A percentile compares a stretch with the other conserved stretches of the same genome.
These are phyloP conservation scores for Eurystomus glaucurus DNA, from an alignment of 2,797 vertebrate species.

Conservation along the genomic window DNA sequence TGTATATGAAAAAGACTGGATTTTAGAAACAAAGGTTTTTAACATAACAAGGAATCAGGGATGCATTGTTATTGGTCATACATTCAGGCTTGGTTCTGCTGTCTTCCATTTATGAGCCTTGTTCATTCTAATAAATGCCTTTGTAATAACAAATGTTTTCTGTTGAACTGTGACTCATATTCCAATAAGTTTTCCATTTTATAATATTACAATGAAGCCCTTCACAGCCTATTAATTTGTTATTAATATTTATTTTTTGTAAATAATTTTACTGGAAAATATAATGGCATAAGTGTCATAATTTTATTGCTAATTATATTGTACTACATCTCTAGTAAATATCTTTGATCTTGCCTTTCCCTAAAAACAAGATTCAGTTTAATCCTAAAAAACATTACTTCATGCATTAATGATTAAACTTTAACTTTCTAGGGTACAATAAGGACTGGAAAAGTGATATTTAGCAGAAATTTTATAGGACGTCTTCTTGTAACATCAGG, in stretches of 20 bases:
- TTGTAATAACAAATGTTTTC: background rate
- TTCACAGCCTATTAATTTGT: background rate
- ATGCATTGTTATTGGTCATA: background rate
- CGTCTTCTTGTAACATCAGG: constrained; percentile 34
- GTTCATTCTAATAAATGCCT: background rate
- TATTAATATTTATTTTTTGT: background rate
- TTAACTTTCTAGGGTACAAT: background rate
- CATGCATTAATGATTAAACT: constrained; percentile 13
- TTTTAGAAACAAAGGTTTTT: background rate
- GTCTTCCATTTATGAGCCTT: background rate
- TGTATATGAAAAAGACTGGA: background rate
- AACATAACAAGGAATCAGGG: background rate
- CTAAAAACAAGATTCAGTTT: background rate
- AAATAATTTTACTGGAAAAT: background rate
- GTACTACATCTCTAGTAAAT: background rate
- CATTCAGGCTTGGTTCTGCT: background rate
- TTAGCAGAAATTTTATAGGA: constrained; percentile 30
- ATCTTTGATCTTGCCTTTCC: background rate
- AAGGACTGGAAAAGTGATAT: constrained; percentile 50
- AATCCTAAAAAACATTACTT: constrained; percentile 7
- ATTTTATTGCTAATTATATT: constrained; percentile 38
- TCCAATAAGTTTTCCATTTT: background rate
- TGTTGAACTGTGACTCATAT: background rate
- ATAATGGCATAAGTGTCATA: background rate
- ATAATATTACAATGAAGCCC: background rate